Conservation (phyloP, 2,797 vertebrate genomes). For the Setipinna tenuifilis region DNA sequence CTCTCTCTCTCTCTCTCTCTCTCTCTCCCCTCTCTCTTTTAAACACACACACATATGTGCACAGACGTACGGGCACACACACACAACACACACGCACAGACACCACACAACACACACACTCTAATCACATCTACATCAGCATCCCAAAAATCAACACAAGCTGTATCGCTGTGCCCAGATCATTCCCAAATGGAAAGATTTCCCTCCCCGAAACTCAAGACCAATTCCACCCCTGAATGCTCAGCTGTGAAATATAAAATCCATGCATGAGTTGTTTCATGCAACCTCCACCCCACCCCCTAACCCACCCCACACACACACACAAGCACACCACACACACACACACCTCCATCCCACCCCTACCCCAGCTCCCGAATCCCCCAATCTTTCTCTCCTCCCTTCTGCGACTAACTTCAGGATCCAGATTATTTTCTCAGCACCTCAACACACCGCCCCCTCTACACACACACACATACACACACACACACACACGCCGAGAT, state of each 20-base stretch:
- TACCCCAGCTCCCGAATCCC: too few relatives aligned
- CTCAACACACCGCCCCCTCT: slow-evolving; percentile 26
- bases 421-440: slow-evolving; percentile 51
- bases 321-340: too few relatives aligned
- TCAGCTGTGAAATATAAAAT: slow-evolving; percentile 85
- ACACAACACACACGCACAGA: background rate
- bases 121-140: background rate
- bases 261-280: slow-evolving; percentile 67
- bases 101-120: background rate
- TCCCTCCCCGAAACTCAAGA: slow-evolving; percentile 60
- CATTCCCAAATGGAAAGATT: slow-evolving; percentile 70
- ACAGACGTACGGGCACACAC: too few relatives aligned
- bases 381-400: slow-evolving; percentile 58
- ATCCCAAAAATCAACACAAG: background rate
- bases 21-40: too few relatives aligned
- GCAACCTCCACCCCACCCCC: slow-evolving; percentile 43
- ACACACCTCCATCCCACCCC: too few relatives aligned
- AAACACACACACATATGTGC: background rate
- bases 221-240: slow-evolving; percentile 76
- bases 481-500: too few relatives aligned
- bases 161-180: slow-evolving; percentile 47
- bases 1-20: too few relatives aligned
- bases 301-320: background rate
- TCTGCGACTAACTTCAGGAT: slow-evolving; percentile 43
- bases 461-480: background rate